A percentile compares a stretch with the other conserved stretches of the same genome.
These are phyloP conservation scores for Pangasius krempfi DNA, from an alignment of 2,797 vertebrate species.

Conservation along the genomic window DNA sequence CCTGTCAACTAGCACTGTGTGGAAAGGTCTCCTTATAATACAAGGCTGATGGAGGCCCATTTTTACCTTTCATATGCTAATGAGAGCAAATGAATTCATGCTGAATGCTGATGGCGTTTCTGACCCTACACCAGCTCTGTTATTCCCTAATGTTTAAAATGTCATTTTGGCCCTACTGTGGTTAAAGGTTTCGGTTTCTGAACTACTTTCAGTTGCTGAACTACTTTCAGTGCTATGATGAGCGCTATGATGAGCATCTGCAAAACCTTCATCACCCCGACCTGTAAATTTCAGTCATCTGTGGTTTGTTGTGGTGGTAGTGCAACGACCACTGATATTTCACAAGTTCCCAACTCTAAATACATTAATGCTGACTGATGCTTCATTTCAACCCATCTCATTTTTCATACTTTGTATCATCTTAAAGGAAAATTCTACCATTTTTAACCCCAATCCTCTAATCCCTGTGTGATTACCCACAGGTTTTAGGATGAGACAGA, in stretches of 20 bases:
- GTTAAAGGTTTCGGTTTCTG: neutral
- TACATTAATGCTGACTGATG: neutral
- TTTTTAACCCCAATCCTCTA: neutral
- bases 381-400: neutral
- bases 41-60: neutral
- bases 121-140: neutral
- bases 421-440: neutral
- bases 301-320: neutral
- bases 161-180: neutral
- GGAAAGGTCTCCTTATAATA: neutral
- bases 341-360: neutral
- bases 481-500: neutral
- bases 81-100: neutral
- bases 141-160: neutral
- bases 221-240: neutral
- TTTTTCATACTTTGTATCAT: neutral
- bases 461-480: neutral
- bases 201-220: too few species aligned
- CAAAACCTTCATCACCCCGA: neutral
- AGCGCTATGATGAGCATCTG: too few species aligned
- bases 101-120: neutral
- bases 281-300: neutral
- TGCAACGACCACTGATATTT: neutral
- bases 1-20: neutral
- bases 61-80: slow-evolving; percentile 22